Conservation (phyloP, 2,113 vertebrate genomes). For the Puntigrus tetrazona region DNA sequence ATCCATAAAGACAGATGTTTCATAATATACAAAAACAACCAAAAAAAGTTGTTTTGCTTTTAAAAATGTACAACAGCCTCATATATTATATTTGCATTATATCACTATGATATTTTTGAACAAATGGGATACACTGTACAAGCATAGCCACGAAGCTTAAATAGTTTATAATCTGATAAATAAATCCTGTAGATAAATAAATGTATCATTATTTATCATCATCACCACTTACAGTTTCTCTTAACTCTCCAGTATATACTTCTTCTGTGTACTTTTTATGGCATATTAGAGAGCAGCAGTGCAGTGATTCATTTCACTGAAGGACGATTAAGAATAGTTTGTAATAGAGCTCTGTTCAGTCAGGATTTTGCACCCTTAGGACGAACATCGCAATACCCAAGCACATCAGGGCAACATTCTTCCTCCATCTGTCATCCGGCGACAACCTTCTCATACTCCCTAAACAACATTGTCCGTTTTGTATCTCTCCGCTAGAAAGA, state of each 20-base stretch:
- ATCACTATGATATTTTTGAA: conserved; percentile 32
- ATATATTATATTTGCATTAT: conserved; percentile 45
- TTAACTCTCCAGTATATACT: conserved; percentile 24
- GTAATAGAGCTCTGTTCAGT: conserved; percentile 18
- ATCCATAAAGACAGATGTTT: conserved; percentile 23
- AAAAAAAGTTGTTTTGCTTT: conserved; percentile 44
- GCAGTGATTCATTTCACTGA: conserved; percentile 42
- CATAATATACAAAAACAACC: conserved; percentile 34
- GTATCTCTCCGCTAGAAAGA: conserved; percentile 9
- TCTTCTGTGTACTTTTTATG: conserved; percentile 36
- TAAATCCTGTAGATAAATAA: conserved; percentile 35
- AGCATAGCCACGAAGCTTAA: conserved; percentile 45
- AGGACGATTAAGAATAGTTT: conserved; percentile 28
- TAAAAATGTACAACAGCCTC: conserved; percentile 35
- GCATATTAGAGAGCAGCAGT: conserved; percentile 47
- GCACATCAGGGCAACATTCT: conserved; percentile 19
- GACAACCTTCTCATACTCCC: conserved; percentile 27
- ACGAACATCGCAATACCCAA: conserved; percentile 22
- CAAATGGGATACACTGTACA: conserved; percentile 42
- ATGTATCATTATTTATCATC: conserved; percentile 11
- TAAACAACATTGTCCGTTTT: conserved; percentile 12
- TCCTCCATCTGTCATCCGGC: conserved; percentile 27
- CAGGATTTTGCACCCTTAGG: conserved; percentile 22
- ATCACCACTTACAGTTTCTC: conserved; percentile 11
- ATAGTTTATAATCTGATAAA: conserved; percentile 38